Percentiles rank a stretch among this genome's conserved stretches.
Conservation (phyloP, 2,113 vertebrate species). For the Axis porcinus region DNA sequence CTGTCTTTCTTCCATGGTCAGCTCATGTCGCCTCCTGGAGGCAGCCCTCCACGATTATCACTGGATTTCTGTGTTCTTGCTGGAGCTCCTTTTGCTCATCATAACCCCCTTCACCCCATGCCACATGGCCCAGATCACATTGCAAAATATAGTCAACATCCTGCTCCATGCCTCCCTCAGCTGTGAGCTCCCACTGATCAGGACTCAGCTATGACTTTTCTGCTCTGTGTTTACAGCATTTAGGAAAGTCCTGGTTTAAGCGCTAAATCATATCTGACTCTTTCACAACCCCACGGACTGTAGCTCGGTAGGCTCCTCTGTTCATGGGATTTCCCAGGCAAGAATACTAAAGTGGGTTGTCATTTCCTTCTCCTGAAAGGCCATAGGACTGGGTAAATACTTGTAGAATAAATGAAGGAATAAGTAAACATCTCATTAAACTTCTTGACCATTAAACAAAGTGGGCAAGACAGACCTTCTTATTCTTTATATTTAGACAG, state of each 20-base stretch:
- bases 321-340: neutral
- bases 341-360: neutral
- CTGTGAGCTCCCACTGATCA: neutral
- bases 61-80: neutral
- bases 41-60: neutral
- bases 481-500: neutral
- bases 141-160: neutral
- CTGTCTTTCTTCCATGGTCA: neutral
- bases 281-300: rapidly evolving
- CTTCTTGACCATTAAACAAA: neutral
- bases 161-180: rapidly evolving
- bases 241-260: neutral
- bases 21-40: neutral
- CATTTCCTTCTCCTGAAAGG: neutral
- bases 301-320: neutral
- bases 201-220: neutral
- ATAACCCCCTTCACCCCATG: neutral
- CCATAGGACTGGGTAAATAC: neutral
- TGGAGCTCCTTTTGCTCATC: neutral
- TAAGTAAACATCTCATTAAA: neutral
- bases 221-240: neutral
- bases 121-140: neutral
- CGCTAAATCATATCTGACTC: neutral
- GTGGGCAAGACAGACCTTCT: neutral
- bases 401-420: neutral